These are phyloP conservation scores for Torymus auratus DNA, from an alignment of 2,888 invertebrate genomes.

Conservation along the genomic window DNA sequence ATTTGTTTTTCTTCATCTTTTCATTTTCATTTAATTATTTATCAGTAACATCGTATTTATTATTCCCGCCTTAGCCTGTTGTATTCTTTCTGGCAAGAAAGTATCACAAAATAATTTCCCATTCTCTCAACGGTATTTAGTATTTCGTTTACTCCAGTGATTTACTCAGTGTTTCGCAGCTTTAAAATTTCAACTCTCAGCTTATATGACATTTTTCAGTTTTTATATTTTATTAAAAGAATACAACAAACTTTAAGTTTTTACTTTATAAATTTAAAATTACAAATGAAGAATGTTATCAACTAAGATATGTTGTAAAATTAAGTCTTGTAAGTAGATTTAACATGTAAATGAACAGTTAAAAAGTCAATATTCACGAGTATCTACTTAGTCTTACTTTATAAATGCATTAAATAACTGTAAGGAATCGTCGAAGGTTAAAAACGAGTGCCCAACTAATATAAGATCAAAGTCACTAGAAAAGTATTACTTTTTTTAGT, in stretches of 20 bases:
- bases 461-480: constrained; percentile 24
- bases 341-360: constrained; percentile 30
- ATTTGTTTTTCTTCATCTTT: constrained; percentile 63
- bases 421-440: constrained; percentile 9
- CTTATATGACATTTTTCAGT: constrained; percentile 34
- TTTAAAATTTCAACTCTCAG: constrained; percentile 41
- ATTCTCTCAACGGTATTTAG: constrained; percentile 74
- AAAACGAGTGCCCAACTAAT: constrained; percentile 27
- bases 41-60: constrained; percentile 74
- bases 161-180: constrained; percentile 44
- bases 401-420: constrained; percentile 38
- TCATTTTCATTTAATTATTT: constrained; percentile 67
- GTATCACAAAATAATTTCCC: constrained; percentile 76
- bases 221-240: constrained; percentile 51
- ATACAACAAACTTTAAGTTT: constrained; percentile 52
- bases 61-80: constrained; percentile 73
- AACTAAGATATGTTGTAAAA: constrained; percentile 6
- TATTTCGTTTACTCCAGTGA: constrained; percentile 66
- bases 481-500: constrained; percentile 16
- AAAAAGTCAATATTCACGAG: constrained; percentile 28
- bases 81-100: constrained; percentile 76
- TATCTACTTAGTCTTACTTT: constrained; percentile 38
- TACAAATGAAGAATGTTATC: constrained; percentile 30
- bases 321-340: constrained; percentile 24
- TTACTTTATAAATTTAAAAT: constrained; percentile 14